A percentile compares a stretch with the other conserved stretches of the same genome.
Conservation (phyloP, 1,140 invertebrate species). For the Neotoxoptera formosana region DNA sequence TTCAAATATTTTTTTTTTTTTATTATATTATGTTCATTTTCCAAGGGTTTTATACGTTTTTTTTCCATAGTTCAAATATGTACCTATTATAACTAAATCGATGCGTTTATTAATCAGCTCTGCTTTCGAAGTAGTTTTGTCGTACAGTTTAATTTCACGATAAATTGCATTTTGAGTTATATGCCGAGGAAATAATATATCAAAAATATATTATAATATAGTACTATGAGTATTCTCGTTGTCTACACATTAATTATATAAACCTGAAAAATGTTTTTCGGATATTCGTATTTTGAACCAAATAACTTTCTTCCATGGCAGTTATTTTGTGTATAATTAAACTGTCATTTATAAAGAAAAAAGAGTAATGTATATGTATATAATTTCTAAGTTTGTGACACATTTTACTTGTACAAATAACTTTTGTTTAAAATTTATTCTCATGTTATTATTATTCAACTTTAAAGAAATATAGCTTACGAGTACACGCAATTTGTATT, state of each 20-base stretch:
- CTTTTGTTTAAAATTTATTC: constrained; percentile 5
- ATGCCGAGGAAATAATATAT: background rate
- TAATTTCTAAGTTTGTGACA: background rate
- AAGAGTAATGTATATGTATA: background rate
- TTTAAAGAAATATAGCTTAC: background rate
- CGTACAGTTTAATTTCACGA: background rate
- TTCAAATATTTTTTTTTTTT: too few relatives aligned
- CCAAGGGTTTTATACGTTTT: too few relatives aligned
- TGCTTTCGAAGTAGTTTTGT: background rate
- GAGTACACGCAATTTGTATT: background rate
- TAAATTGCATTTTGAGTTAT: background rate
- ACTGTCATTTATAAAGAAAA: constrained; percentile 2
- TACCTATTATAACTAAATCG: background rate
- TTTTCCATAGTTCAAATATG: background rate
- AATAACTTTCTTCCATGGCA: background rate
- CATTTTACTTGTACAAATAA: constrained; percentile 7
- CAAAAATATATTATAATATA: background rate
- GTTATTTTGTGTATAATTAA: constrained; percentile 13
- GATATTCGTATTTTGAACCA: background rate
- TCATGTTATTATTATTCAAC: constrained; percentile 6
- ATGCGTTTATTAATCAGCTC: background rate
- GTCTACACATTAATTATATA: background rate
- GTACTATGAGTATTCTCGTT: background rate
- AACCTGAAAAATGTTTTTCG: background rate
- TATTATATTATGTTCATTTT: too few relatives aligned